Evolutionary conservation across 2,113 vertebrate species (phyloP), one percentile per base, ranked within the genome.

Genomic region (Microcebus murinus): DNA sequence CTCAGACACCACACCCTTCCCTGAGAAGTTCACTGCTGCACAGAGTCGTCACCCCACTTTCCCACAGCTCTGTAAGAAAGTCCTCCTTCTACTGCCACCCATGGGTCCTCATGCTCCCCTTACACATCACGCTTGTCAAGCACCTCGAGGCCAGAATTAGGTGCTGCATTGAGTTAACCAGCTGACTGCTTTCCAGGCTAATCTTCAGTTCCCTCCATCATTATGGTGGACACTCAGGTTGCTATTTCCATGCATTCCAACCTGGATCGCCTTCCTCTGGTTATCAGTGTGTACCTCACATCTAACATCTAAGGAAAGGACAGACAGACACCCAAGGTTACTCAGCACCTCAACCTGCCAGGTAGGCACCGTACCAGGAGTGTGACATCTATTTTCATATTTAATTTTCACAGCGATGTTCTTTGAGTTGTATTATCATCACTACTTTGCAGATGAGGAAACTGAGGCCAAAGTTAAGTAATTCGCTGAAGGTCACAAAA

Each of bases 81-180:
- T 9, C 39, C 17, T 29, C 86, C 52, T 18, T 23, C 20, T 3
- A 20, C 25, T 36, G 45, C 50, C 11, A 4, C 23, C 27, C 67
- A 23, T 0, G 1, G 39, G 5, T 34, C 42, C 36, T 31, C 31
- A 23, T 8, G 27, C 13, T 10, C 63, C 61, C 18, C 36, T 52
- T 29, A 71, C 20, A 36, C 13, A 4, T 5, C 3, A 23, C 6
- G 13, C 0, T 14, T 18, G 9, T 4, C 61, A n/a, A 10, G 21
- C 39, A 36, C 71, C 10, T 48, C 25, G 48, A n/a, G 65, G 1
- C 34, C 39, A 27, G 10, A 9, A 34, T 2, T 9, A 70, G 2
- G 17, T n/a, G 52, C 50, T 52, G 52, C 52, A n/a, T 70, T 39
- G 65, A 79, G 63, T 23, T 55, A 10, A 10, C 23, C 11, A 3